phyloP scores from a whole-genome alignment of 1,140 invertebrate genomes.

The Zaprionus taronus region DNA sequence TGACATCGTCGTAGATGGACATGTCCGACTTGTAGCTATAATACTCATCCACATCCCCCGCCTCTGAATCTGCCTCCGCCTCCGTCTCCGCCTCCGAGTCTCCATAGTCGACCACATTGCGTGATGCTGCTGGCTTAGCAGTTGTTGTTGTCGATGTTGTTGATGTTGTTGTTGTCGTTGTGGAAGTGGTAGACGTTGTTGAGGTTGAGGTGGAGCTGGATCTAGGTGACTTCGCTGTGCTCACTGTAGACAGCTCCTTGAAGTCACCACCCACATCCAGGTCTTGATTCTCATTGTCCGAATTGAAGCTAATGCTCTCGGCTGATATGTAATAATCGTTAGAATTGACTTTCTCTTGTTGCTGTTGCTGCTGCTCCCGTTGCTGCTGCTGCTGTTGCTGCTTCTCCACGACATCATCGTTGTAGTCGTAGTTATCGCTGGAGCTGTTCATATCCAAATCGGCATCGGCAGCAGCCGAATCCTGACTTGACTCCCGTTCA shows the following conservation, averaged over 20 bases:
- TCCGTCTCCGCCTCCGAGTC: conserved; percentile 10
- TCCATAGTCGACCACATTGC: conserved; percentile 44
- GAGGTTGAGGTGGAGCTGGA: conserved; percentile 18
- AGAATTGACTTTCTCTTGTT: conserved; percentile 72
- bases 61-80: not conserved
- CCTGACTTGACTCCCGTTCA: conserved; percentile 23
- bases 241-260: conserved; percentile 58
- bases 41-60: conserved; percentile 59
- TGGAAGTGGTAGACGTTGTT: conserved; percentile 1
- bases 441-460: conserved; percentile 29
- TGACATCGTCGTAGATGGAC: conserved; percentile 81
- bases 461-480: conserved; percentile 24
- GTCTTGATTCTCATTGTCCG: conserved; percentile 61
- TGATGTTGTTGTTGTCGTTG: not conserved
- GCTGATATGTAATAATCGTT: conserved; percentile 84
- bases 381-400: conserved; percentile 20
- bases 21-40: conserved; percentile 73
- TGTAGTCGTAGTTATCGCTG: conserved; percentile 55
- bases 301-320: conserved; percentile 75
- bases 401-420: conserved; percentile 40
- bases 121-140: not conserved
- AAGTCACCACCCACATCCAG: conserved; percentile 66
- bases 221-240: not conserved
- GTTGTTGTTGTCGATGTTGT: conserved; percentile 54
- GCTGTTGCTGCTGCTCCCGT: conserved; percentile 24